phyloP scores from a whole-genome alignment of 37 sponge, comb jelly and placozoan species.

The Beroe forskalii region DNA sequence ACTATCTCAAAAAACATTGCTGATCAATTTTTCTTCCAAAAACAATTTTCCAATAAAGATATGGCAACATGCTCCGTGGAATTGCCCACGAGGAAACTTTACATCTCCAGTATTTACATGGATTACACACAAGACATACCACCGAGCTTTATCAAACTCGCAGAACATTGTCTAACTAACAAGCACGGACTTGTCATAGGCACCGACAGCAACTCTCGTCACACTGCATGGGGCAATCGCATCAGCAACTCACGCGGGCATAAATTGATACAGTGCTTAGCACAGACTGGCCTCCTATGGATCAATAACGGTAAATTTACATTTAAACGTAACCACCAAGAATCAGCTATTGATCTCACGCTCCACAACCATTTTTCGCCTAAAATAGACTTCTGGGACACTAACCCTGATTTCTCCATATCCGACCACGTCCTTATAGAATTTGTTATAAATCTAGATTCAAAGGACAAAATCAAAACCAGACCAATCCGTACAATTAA shows the following conservation, averaged over 20 bases:
- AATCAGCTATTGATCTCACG: conserved; percentile 1
- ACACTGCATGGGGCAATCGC: neutral
- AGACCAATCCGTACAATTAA: neutral
- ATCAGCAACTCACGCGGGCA: neutral
- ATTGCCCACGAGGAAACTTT: neutral
- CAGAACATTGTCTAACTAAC: neutral
- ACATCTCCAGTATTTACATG: conserved; percentile 42
- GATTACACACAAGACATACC: neutral
- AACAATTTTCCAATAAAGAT: conserved; percentile 20
- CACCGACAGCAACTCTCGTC: conserved; percentile 50
- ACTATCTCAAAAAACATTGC: conserved; percentile 19
- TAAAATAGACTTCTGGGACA: neutral
- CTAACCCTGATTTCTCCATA: conserved; percentile 11
- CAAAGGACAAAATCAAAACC: neutral
- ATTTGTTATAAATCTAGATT: neutral
- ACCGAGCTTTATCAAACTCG: neutral
- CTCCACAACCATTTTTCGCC: neutral
- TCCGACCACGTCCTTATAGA: conserved; percentile 37
- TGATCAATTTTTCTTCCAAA: conserved; percentile 23
- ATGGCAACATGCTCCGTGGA: conserved; percentile 26
- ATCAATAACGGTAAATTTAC: conserved; percentile 1
- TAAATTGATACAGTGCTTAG: neutral
- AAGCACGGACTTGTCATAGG: conserved; percentile 24
- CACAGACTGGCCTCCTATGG: neutral
- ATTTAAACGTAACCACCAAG: neutral